These are phyloP conservation scores for Hippocampus zosterae DNA, from an alignment of 2,113 vertebrate species.

Conservation along the genomic window DNA sequence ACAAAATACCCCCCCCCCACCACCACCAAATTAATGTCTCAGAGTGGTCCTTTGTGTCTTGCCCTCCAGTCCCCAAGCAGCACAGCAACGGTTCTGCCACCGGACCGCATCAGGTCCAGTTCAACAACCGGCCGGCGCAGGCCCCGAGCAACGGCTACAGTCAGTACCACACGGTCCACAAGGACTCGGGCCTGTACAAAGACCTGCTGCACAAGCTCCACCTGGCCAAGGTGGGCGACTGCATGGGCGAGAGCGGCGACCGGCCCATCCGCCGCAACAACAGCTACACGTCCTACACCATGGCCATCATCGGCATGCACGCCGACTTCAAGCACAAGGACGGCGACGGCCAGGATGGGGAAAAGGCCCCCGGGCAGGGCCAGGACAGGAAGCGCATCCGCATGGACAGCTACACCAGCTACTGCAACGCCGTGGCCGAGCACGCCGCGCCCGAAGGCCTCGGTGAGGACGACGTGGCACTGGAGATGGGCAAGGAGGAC, in stretches of 20 bases:
- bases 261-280: conserved; percentile 91
- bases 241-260: conserved; percentile 88
- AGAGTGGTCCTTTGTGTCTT: too few species aligned
- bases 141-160: conserved; percentile 82
- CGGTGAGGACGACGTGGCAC: conserved; percentile 65
- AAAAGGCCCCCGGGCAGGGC: conserved; percentile 44
- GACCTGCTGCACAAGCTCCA: conserved; percentile 96
- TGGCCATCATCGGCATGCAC: conserved; percentile 97
- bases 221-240: conserved; percentile 92
- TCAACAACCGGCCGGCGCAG: conserved; percentile 80
- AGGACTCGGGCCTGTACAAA: conserved; percentile 95
- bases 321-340: conserved; percentile 80
- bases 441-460: conserved; percentile 62
- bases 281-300: conserved; percentile 98
- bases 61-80: conserved; percentile 48
- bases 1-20: too few species aligned
- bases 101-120: conserved; percentile 78
- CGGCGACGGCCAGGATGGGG: conserved; percentile 60
- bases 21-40: too few species aligned
- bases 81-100: conserved; percentile 78
- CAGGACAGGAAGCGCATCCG: conserved; percentile 83
- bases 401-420: conserved; percentile 98
- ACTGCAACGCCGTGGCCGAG: conserved; percentile 93
- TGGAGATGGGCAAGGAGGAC: conserved; percentile 65
- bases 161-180: conserved; percentile 96